These are phyloP conservation scores for Phrynocephalus versicolor DNA, from an alignment of 2,113 vertebrate genomes.

Conservation along the genomic window DNA sequence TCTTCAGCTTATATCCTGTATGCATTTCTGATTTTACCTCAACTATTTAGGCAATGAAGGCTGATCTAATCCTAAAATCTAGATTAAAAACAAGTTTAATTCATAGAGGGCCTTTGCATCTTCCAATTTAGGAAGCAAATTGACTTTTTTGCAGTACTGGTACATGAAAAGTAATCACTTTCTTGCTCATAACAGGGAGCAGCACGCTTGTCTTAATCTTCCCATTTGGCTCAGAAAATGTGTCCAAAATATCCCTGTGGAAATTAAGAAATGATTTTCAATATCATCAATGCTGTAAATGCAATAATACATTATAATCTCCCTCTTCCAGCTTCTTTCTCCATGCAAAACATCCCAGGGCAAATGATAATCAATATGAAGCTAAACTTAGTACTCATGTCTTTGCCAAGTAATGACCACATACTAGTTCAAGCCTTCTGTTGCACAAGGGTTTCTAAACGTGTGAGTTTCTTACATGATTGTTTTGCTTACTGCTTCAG, in stretches of 20 bases:
- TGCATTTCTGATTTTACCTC: slow-evolving; percentile 36
- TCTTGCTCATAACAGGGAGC: slow-evolving; percentile 17
- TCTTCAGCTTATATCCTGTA: slow-evolving; percentile 19
- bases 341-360: slow-evolving; percentile 47
- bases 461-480: not conserved
- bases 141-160: slow-evolving; percentile 31
- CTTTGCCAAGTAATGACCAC: slow-evolving; percentile 51
- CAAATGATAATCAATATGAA: slow-evolving; percentile 56
- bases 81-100: slow-evolving; percentile 29
- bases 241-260: slow-evolving; percentile 51
- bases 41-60: slow-evolving; percentile 22
- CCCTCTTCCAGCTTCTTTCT: slow-evolving; percentile 50
- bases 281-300: slow-evolving; percentile 61
- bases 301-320: slow-evolving; percentile 62
- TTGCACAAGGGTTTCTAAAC: not conserved
- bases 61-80: slow-evolving; percentile 43
- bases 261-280: slow-evolving; percentile 58
- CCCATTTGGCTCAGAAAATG: slow-evolving; percentile 28
- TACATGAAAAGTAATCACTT: slow-evolving; percentile 32
- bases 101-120: slow-evolving; percentile 33
- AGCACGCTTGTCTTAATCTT: slow-evolving; percentile 46
- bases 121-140: slow-evolving; percentile 30
- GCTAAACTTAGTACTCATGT: slow-evolving; percentile 62
- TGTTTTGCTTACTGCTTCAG: slow-evolving; percentile 27
- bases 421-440: slow-evolving; percentile 36